Percentiles rank a stretch among this genome's conserved stretches.
Conservation (phyloP, 1,140 invertebrate species). For the Micrasema longulum region DNA sequence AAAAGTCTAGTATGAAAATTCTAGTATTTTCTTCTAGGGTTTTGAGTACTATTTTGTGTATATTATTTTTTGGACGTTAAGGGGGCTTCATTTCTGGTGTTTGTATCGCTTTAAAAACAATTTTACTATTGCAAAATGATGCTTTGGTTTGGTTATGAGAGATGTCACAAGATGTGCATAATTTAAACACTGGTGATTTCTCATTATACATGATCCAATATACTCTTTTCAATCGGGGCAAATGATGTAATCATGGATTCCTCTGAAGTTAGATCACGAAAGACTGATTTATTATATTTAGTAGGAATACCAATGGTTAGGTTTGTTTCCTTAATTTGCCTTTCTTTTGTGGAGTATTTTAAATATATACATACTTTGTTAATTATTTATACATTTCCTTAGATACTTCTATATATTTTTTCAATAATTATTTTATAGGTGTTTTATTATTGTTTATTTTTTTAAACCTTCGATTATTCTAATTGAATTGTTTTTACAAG, state of each 20-base stretch:
- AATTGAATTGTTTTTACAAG: too few relatives aligned
- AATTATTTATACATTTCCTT: constrained; percentile 38
- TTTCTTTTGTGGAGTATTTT: neutral
- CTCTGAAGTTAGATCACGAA: neutral
- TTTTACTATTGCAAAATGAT: neutral
- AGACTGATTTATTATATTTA: constrained; percentile 11
- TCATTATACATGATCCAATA: too few relatives aligned
- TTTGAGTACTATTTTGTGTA: constrained; percentile 1
- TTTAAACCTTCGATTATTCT: too few relatives aligned
- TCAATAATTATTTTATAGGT: neutral
- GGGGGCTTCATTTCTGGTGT: constrained; percentile 24
- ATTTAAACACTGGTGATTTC: too few relatives aligned
- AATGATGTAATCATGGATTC: too few relatives aligned
- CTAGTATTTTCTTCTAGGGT: neutral
- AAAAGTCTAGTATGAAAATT: constrained; percentile 3
- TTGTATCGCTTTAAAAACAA: constrained; percentile 36
- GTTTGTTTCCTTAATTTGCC: constrained; percentile 1
- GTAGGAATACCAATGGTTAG: constrained; percentile 8
- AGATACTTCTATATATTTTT: constrained; percentile 18
- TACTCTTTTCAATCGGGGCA: too few relatives aligned
- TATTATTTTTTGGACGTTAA: constrained; percentile 11
- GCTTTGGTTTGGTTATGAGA: constrained; percentile 4
- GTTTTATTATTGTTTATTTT: too few relatives aligned
- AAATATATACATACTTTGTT: constrained; percentile 27
- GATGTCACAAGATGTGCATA: too few relatives aligned